These are phyloP conservation scores for Apodemus sylvaticus DNA, from an alignment of 2,113 vertebrate species.

Conservation along the genomic window DNA sequence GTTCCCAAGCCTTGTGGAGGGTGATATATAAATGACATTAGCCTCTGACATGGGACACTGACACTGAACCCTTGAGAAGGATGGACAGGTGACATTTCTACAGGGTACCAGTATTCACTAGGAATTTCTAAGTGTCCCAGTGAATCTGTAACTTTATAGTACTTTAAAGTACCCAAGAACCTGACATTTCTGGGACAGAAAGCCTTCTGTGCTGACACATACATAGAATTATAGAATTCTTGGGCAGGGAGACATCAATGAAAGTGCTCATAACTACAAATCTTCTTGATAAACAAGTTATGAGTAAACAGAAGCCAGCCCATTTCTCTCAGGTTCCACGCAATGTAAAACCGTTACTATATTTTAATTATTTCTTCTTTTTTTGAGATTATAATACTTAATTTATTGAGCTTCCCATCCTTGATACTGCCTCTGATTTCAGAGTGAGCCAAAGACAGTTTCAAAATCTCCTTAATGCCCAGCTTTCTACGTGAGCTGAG, in stretches of 20 bases:
- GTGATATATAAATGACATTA: slow-evolving; percentile 68
- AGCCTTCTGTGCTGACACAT: neutral
- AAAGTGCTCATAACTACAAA: neutral
- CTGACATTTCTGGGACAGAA: slow-evolving; percentile 30
- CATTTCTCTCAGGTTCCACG: slow-evolving; percentile 17
- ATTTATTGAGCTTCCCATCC: neutral
- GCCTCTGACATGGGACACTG: slow-evolving; percentile 60
- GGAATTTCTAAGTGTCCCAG: slow-evolving; percentile 51
- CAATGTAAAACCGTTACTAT: neutral
- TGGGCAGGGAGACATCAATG: slow-evolving; percentile 8
- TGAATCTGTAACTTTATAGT: slow-evolving; percentile 29
- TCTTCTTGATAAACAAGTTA: neutral
- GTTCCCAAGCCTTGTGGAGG: slow-evolving; percentile 37
- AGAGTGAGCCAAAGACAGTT: neutral
- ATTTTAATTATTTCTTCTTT: neutral
- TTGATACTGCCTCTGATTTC: neutral
- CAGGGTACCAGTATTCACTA: slow-evolving; percentile 29
- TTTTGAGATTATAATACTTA: neutral
- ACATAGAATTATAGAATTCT: slow-evolving; percentile 1
- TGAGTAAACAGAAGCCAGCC: slow-evolving; percentile 6
- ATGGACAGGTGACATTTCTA: slow-evolving; percentile 52
- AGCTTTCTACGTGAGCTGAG: neutral
- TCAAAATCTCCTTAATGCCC: neutral
- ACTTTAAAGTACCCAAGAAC: slow-evolving; percentile 10
- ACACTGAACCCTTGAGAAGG: slow-evolving; percentile 58